Evolutionary conservation across 2,113 vertebrate species (phyloP), one percentile per base, ranked within the genome.

Genomic region (Melanostigma gelatinosum): DNA sequence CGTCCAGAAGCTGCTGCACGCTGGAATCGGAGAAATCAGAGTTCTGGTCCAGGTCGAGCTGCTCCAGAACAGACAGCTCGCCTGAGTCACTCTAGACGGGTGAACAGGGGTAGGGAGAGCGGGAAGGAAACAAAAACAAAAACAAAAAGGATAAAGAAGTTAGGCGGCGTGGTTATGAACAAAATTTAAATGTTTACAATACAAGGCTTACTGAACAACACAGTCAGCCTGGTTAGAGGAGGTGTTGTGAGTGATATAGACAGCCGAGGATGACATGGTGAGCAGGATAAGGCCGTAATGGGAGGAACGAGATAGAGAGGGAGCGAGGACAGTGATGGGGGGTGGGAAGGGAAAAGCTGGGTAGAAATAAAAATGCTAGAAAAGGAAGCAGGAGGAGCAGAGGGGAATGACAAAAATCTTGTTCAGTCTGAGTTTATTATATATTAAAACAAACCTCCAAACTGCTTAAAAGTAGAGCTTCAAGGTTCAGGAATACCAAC

Each of bases 1-100:
- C 96, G 36, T 98, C 96, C 90, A 98, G 81, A 24, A 95, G 95
- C 91, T 97, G 97, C 93, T 98, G 97, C 46, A 97, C 96, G 0
- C 92, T 64, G 3, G 95, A 93, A 93, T 96, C 96, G 0, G 95
- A 96, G 84, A 98, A 95, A 85, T 97, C 97, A 0, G 96, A 95
- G 69, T 93, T 96, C 85, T 91, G 95, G 65, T 93, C 91, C 12
- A 92, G 85, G 76, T 92, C 93, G n/a, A 96, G 90, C 94, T 96
- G 96, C 90, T 95, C 93, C 82, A 96, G 82, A 13, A 94, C 93
- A 0, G 96, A 96, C 85, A 95, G 88, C 82, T 88, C 93, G 0
- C 82, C 95, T 0, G 94, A 94, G 78, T 97, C 96, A 9, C 95
- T 95, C 96, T 97, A 80, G 12, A 66, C 0, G 11, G 40, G 4